Conservation (phyloP, 2,113 vertebrate species). For the Sinocyclocheilus grahami region DNA sequence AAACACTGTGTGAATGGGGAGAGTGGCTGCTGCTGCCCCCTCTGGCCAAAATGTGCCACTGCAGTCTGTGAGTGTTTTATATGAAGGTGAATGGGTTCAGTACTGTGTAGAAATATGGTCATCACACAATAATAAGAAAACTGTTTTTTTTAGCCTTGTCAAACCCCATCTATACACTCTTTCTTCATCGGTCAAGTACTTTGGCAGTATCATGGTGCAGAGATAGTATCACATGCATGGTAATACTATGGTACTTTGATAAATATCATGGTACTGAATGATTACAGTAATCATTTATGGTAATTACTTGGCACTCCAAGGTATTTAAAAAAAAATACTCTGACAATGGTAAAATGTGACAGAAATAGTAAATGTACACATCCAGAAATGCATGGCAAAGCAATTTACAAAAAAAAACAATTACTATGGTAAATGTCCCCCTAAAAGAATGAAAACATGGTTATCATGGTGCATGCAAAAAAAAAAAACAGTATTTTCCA, state of each 20-base stretch:
- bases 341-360: no score
- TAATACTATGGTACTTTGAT: background rate
- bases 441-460: no score
- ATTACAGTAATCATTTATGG: background rate
- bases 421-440: no score
- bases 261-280: background rate
- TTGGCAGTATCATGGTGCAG: background rate
- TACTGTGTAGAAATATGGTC: no score
- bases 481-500: background rate
- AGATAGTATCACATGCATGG: background rate
- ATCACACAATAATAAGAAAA: background rate
- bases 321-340: no score
- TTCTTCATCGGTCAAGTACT: background rate
- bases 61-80: background rate
- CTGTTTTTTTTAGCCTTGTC: background rate
- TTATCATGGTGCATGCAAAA: background rate
- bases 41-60: constrained; percentile 8
- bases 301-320: background rate
- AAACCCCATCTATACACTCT: background rate
- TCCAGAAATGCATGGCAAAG: no score
- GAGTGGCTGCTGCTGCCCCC: constrained; percentile 27
- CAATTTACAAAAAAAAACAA: no score
- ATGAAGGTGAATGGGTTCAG: constrained; percentile 34
- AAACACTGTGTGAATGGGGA: background rate
- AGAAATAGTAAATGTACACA: no score